Evolutionary conservation across 1,140 invertebrate species (phyloP).

Genomic region (Latrodectus geometricus): DNA sequence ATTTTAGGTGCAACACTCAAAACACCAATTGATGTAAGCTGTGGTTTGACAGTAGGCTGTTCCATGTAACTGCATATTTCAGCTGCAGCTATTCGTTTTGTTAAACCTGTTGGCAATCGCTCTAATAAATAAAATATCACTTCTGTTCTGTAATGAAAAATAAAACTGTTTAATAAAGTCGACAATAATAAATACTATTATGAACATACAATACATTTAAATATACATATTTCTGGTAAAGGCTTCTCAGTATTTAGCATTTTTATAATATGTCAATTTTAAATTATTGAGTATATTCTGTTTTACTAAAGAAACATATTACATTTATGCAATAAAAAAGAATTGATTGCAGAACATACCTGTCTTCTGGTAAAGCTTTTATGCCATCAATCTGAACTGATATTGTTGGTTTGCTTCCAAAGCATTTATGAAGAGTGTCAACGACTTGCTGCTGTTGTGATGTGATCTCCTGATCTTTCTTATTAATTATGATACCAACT

Average conservation of each 20-base stretch:
- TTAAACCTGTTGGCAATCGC: conserved; percentile 73
- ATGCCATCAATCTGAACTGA: conserved; percentile 81
- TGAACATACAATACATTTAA: neutral
- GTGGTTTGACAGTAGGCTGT: conserved; percentile 76
- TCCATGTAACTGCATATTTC: conserved; percentile 79
- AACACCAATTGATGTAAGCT: conserved; percentile 78
- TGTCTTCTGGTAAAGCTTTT: conserved; percentile 79
- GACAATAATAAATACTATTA: neutral
- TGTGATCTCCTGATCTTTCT: conserved; percentile 81
- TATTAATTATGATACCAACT: conserved; percentile 84
- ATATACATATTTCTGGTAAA: no score
- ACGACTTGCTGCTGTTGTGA: conserved; percentile 80
- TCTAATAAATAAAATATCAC: conserved; percentile 84
- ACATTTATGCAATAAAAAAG: no score
- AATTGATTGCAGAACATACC: conserved; percentile 70
- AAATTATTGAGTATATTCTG: no score
- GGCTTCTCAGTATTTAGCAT: no score
- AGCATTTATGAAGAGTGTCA: conserved; percentile 66
- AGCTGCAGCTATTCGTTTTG: conserved; percentile 80
- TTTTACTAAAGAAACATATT: no score
- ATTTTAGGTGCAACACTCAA: conserved; percentile 67
- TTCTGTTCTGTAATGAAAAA: conserved; percentile 73
- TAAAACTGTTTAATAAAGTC: neutral
- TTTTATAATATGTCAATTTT: no score
- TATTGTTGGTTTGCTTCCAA: conserved; percentile 87